phyloP scores from a whole-genome alignment of 2,888 invertebrate genomes.

The Hetaerina titia region DNA sequence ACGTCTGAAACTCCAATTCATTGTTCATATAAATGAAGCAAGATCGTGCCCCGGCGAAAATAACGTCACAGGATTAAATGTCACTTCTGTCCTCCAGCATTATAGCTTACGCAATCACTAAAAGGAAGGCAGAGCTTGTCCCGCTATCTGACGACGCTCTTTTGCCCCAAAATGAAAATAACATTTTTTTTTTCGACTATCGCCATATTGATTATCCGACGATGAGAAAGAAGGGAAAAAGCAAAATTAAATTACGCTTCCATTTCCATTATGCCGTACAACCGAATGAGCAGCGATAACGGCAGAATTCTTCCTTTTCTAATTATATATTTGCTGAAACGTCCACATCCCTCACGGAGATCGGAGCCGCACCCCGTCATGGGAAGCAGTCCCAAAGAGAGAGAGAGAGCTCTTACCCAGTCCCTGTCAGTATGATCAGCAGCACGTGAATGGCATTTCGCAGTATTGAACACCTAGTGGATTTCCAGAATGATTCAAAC shows the following conservation, averaged over 20 bases:
- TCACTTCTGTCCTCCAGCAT: not conserved
- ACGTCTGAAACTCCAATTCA: not conserved
- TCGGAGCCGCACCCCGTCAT: not conserved
- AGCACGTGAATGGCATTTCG: constrained; percentile 37
- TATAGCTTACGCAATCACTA: not conserved
- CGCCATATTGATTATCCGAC: not conserved
- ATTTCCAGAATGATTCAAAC: constrained; percentile 46
- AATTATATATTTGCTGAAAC: too few relatives aligned
- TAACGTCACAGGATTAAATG: not conserved
- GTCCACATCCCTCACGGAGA: not conserved
- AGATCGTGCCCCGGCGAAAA: not conserved
- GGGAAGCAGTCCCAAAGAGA: not conserved
- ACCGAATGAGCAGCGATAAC: not conserved
- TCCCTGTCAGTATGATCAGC: constrained; percentile 21
- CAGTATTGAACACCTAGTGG: constrained; percentile 5
- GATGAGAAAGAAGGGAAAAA: not conserved
- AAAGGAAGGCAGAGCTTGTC: not conserved
- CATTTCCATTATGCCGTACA: not conserved
- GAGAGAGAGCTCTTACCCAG: not conserved
- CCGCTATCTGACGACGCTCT: not conserved
- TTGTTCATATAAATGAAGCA: too few relatives aligned
- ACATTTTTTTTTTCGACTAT: not conserved
- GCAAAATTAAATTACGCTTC: not conserved
- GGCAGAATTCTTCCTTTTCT: not conserved
- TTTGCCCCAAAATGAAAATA: not conserved